phyloP scores from a whole-genome alignment of 2,113 vertebrate species.

The Atlantisia rogersi region DNA sequence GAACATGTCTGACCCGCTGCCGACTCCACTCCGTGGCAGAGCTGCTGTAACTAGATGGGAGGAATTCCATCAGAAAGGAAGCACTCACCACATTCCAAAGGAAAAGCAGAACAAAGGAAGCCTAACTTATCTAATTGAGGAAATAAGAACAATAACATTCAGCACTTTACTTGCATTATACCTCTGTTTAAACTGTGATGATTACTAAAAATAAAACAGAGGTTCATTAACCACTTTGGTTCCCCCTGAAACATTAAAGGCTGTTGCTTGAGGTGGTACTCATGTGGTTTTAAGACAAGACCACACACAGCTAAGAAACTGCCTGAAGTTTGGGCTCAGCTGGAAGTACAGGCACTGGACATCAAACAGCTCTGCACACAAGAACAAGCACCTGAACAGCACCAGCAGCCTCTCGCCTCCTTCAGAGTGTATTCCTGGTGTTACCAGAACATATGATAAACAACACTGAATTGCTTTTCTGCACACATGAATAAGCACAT shows the following conservation, averaged over 20 bases:
- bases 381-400: fast-evolving
- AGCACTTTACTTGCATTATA: background rate
- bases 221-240: background rate
- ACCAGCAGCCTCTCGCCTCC: too few species aligned
- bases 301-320: fast-evolving
- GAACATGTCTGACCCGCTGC: background rate
- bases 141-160: background rate
- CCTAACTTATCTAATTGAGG: background rate
- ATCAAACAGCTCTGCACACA: background rate
- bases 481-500: background rate
- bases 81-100: background rate
- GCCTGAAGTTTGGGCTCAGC: background rate
- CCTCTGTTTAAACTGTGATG: background rate
- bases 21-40: slow-evolving; percentile 54
- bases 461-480: background rate
- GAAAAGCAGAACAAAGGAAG: background rate
- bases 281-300: background rate
- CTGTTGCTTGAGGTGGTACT: background rate
- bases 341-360: fast-evolving
- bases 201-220: background rate
- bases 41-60: slow-evolving; percentile 63
- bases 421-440: background rate
- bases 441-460: background rate
- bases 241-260: background rate
- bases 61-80: slow-evolving; percentile 10